A percentile compares a stretch with the other conserved stretches of the same genome.
Conservation (phyloP, 2,797 vertebrate genomes). For the Diplodus puntazzo region DNA sequence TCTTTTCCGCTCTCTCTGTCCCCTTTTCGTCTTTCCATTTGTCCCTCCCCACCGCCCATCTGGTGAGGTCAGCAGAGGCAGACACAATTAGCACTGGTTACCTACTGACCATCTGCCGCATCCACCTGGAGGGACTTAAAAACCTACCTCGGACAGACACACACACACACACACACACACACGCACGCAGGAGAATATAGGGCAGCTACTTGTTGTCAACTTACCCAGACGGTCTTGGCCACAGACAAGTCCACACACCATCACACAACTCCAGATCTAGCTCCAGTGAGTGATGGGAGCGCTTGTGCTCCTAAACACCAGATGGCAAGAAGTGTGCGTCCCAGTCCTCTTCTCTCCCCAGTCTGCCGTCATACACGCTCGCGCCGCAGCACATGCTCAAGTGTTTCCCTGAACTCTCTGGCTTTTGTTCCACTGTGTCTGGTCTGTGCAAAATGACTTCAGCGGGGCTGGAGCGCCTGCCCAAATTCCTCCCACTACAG, state of each 20-base stretch:
- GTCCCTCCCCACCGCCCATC: conserved; percentile 69
- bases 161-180: neutral
- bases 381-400: conserved; percentile 72
- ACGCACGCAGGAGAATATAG: neutral
- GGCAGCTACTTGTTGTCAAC: conserved; percentile 57
- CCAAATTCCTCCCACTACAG: conserved; percentile 82
- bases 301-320: conserved; percentile 60
- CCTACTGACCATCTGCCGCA: conserved; percentile 75
- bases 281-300: conserved; percentile 48
- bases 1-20: conserved; percentile 36
- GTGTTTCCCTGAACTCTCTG: conserved; percentile 81
- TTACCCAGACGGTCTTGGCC: conserved; percentile 73
- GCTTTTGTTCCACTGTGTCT: conserved; percentile 86
- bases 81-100: conserved; percentile 74
- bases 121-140: conserved; percentile 64
- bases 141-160: conserved; percentile 26
- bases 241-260: conserved; percentile 61
- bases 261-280: conserved; percentile 41
- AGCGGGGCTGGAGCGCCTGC: conserved; percentile 77
- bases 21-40: conserved; percentile 24
- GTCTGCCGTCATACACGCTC: conserved; percentile 65
- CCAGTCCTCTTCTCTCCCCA: conserved; percentile 26
- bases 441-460: conserved; percentile 84
- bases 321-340: conserved; percentile 44
- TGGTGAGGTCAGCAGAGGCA: conserved; percentile 75